A percentile compares a stretch with the other conserved stretches of the same genome.
Evolutionary conservation across 2,113 vertebrate genomes (phyloP).

Genomic region (Terrapene triunguis): DNA sequence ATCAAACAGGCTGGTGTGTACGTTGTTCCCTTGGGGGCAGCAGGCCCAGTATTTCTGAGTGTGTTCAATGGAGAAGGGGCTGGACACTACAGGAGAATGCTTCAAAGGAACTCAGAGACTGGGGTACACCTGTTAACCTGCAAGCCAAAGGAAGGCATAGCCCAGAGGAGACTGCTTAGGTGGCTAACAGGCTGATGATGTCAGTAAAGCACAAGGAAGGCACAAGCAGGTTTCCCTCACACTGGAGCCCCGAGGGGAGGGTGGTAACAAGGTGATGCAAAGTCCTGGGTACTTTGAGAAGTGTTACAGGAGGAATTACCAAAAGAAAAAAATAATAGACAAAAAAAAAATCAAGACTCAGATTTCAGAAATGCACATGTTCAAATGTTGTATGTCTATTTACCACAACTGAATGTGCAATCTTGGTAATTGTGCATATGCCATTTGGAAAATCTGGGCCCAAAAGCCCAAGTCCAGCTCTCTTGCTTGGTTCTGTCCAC

Average conservation of each 20-base stretch:
- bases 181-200: background rate
- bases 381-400: background rate
- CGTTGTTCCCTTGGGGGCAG: no score
- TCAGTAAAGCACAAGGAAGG: background rate
- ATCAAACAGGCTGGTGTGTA: background rate
- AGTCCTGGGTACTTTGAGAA: background rate
- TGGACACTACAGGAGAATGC: background rate
- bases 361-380: background rate
- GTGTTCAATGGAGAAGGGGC: background rate
- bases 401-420: background rate
- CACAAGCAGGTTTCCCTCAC: background rate
- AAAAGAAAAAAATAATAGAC: background rate
- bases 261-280: background rate
- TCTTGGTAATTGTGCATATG: background rate
- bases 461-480: background rate
- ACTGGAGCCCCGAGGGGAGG: background rate
- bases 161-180: background rate
- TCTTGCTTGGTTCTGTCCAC: background rate
- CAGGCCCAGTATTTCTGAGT: background rate
- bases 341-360: background rate
- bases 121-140: background rate
- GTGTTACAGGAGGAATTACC: background rate
- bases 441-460: background rate
- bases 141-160: background rate
- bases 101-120: background rate